These are phyloP conservation scores for Cheilosia grossa DNA, from an alignment of 2,888 invertebrate genomes.

Conservation along the genomic window DNA sequence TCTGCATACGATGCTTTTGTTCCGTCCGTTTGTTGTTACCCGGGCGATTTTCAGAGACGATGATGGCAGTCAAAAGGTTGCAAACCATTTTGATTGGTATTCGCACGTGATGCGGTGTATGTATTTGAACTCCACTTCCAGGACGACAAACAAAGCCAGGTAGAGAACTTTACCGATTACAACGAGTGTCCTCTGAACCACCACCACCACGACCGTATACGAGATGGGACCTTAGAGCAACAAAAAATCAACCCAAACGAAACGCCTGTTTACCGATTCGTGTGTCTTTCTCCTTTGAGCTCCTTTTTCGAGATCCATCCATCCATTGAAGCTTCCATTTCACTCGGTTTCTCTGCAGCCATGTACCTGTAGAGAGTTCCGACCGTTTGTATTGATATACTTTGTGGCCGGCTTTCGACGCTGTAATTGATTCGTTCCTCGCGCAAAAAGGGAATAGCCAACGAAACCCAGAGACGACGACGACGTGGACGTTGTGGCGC, in stretches of 20 bases:
- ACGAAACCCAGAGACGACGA: constrained; percentile 18
- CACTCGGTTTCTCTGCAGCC: constrained; percentile 30
- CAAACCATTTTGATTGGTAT: constrained; percentile 48
- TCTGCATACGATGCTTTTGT: too few species aligned
- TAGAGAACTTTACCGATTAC: constrained; percentile 28
- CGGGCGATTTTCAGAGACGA: constrained; percentile 36
- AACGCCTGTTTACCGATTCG: constrained; percentile 68
- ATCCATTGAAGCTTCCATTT: constrained; percentile 51
- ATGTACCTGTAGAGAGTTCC: constrained; percentile 39
- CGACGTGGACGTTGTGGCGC: constrained; percentile 24
- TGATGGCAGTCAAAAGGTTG: constrained; percentile 50
- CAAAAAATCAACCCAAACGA: constrained; percentile 38
- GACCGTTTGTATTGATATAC: constrained; percentile 19
- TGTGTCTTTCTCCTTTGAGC: constrained; percentile 56
- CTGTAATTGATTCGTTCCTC: constrained; percentile 74
- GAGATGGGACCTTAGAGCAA: constrained; percentile 11
- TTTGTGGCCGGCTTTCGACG: constrained; percentile 42
- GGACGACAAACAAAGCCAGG: constrained; percentile 38
- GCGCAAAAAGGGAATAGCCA: constrained; percentile 66
- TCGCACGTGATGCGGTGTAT: constrained; percentile 15
- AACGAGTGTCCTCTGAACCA: constrained; percentile 13
- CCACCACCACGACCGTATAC: constrained; percentile 4
- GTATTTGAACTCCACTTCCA: not conserved
- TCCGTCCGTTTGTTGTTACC: constrained; percentile 12
- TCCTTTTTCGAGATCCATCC: constrained; percentile 64